Base-by-base conservation (phyloP, 1,140 invertebrate species). In the Laupala kohalensis region DNA sequence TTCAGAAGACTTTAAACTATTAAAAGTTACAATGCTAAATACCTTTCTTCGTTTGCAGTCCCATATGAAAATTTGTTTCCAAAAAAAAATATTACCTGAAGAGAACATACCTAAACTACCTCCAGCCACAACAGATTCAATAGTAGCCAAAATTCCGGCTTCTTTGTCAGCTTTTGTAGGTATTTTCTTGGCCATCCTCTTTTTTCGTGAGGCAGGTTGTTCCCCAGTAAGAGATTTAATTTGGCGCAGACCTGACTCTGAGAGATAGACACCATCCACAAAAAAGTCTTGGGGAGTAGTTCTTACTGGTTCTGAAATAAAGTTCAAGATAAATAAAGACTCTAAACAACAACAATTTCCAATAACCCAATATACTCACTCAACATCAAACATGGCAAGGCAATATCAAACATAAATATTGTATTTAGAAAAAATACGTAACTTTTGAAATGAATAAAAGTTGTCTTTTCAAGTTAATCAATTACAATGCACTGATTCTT, bases 261-360 rank as follows among this genome's bases (percentile, higher is more conserved):
- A 94, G 6, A 96, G 79, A 75, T 86, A 89, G 6, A 95, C 90
- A 23, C 95, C 95, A 81, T 98, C 95, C 25, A 96, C 82, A 76
- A 89, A 88, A 81, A 90, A 93, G 74, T 88, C 71, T 13, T 67
- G 28, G 13, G 71, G 29, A 24, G 26, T 67, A 5, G 28, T 4
- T 53, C 29, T 65, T 5, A 63, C n/a, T 25, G 28, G 24, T 19
- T 73, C 72, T 73, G 69, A 9, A 72, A 72, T n/a, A n/a, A n/a
- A n/a, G n/a, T n/a, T n/a, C n/a, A n/a, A n/a, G n/a, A n/a, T n/a
- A n/a, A n/a, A n/a, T n/a, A n/a, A n/a, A n/a, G n/a, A n/a, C n/a
- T n/a, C n/a, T n/a, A n/a, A n/a, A n/a, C n/a, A n/a, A n/a, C n/a
- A n/a, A n/a, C n/a, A n/a, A n/a, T n/a, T n/a, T n/a, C n/a, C n/a